Conservation (phyloP, 2,797 vertebrate species). For the Adelosebastes latens region DNA sequence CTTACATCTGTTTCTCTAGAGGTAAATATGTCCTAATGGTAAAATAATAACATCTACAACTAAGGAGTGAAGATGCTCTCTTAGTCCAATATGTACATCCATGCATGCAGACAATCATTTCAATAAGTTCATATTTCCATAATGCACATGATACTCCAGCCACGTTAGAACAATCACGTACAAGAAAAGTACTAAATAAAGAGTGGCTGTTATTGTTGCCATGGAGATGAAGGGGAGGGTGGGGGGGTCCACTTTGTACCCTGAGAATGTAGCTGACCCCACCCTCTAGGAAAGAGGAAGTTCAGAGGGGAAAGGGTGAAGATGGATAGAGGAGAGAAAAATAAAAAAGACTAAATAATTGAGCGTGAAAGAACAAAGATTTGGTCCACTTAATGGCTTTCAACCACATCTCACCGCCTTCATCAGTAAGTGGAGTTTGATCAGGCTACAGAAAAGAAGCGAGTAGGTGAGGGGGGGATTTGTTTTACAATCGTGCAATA, state of each 20-base stretch:
- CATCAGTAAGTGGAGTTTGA: neutral
- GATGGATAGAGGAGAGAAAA: neutral
- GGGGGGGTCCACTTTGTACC: neutral
- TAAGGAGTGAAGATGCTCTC: neutral
- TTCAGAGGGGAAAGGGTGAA: neutral
- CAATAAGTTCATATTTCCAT: too few relatives aligned
- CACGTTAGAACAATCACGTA: neutral
- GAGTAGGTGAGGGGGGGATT: too few relatives aligned
- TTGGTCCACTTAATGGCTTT: too few relatives aligned
- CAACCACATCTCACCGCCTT: neutral
- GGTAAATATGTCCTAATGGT: neutral
- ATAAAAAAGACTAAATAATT: neutral
- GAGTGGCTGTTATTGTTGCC: conserved; percentile 17
- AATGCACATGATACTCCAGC: too few relatives aligned
- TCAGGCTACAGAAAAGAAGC: neutral
- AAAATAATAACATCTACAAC: neutral
- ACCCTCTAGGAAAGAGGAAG: neutral
- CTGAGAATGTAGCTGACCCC: conserved; percentile 29
- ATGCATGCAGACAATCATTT: too few relatives aligned
- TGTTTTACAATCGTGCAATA: too few relatives aligned
- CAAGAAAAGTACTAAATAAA: neutral
- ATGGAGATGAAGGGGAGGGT: conserved; percentile 7
- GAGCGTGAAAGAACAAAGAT: neutral
- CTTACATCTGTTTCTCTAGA: neutral
- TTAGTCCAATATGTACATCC: neutral